Percentiles rank a stretch among this genome's conserved stretches.
phyloP scores from a whole-genome alignment of 2,797 vertebrate species.

The Clarias fuscus region DNA sequence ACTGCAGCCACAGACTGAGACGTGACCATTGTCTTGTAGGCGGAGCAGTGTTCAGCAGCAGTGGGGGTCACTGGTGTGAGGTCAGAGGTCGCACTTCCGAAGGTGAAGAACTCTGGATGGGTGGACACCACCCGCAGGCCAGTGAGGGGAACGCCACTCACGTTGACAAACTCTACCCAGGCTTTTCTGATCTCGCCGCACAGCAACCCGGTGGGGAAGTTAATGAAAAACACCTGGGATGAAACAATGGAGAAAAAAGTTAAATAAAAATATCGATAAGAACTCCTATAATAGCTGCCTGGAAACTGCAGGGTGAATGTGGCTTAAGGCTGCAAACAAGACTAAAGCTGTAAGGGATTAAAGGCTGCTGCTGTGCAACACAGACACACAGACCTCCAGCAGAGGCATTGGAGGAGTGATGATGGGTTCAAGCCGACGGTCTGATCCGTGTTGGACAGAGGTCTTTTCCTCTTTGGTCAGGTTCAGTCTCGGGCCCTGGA shows the following conservation, averaged over 20 bases:
- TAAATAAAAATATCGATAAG: background rate
- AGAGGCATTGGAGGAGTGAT: conserved; percentile 92
- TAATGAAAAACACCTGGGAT: conserved; percentile 92
- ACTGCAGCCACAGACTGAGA: conserved; percentile 67
- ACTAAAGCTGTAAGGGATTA: background rate
- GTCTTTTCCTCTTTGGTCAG: conserved; percentile 97
- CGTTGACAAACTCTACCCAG: conserved; percentile 94
- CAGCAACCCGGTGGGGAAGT: conserved; percentile 94
- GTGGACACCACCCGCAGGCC: conserved; percentile 90
- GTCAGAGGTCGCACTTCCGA: conserved; percentile 80
- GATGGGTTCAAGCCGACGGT: conserved; percentile 90
- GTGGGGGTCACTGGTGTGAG: conserved; percentile 83
- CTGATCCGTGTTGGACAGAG: conserved; percentile 85
- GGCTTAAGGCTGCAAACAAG: background rate
- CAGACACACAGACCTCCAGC: conserved; percentile 82
- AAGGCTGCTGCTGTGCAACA: background rate
- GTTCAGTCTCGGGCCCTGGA: conserved; percentile 92
- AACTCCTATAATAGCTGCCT: background rate
- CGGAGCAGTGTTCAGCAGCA: conserved; percentile 89
- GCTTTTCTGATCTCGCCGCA: conserved; percentile 96
- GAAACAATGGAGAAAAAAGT: background rate
- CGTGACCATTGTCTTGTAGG: conserved; percentile 87
- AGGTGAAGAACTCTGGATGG: conserved; percentile 93
- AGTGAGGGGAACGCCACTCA: conserved; percentile 85
- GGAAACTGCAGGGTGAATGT: background rate